These are phyloP conservation scores for Spisula subtruncata DNA, from an alignment of 2,888 invertebrate genomes.

Conservation along the genomic window DNA sequence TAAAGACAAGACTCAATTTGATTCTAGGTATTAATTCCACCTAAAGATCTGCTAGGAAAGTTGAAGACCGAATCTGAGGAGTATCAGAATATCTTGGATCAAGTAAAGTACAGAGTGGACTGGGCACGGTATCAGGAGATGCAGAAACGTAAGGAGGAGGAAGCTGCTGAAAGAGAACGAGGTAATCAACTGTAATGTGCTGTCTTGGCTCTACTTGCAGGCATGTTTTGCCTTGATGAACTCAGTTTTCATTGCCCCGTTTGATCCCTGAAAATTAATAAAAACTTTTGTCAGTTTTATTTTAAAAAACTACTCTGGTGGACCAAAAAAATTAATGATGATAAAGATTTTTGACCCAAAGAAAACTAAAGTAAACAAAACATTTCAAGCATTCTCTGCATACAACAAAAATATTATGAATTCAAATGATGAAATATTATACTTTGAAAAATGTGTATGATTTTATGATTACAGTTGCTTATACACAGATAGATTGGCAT, in stretches of 20 bases:
- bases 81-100: conserved; percentile 91
- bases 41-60: conserved; percentile 95
- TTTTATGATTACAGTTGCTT: conserved; percentile 88
- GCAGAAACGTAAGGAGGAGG: conserved; percentile 97
- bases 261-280: no score
- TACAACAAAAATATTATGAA: no score
- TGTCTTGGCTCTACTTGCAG: neutral
- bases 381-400: no score
- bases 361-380: no score
- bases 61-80: conserved; percentile 92
- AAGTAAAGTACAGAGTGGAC: conserved; percentile 97
- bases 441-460: neutral
- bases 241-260: neutral
- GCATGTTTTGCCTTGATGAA: neutral
- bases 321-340: no score
- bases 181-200: conserved; percentile 87
- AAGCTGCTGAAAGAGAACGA: conserved; percentile 97
- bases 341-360: no score
- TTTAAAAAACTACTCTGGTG: no score
- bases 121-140: conserved; percentile 98
- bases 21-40: conserved; percentile 93
- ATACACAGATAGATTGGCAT: conserved; percentile 99
- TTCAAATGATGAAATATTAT: no score
- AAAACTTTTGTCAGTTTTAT: no score
- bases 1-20: no score